Evolutionary conservation across 2,797 vertebrate species (phyloP).

Genomic region (Leucoraja ocellata): DNA sequence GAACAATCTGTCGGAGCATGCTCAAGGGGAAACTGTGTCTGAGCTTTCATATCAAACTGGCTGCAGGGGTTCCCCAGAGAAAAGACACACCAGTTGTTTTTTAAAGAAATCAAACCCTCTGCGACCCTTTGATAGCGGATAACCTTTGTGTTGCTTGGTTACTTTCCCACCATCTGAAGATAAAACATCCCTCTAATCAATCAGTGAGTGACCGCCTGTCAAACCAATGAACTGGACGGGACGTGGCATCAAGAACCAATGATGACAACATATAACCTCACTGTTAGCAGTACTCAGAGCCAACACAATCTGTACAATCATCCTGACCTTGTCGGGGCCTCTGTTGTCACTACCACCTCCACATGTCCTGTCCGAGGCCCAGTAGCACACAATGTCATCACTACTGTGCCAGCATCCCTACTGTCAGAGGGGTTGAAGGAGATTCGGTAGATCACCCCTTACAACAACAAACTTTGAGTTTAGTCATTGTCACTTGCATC

Average conservation of each 20-base stretch:
- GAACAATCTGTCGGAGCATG: background rate
- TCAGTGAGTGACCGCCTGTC: background rate
- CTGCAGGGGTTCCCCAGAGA: conserved; percentile 1
- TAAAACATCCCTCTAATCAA: background rate
- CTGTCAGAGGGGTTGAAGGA: too few species aligned
- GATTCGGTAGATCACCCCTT: too few species aligned
- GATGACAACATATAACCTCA: background rate
- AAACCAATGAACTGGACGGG: background rate
- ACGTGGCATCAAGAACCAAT: background rate
- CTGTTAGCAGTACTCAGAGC: background rate
- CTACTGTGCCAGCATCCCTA: too few species aligned
- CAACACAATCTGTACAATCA: too few species aligned
- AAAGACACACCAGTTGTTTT: background rate
- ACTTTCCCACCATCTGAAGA: conserved; percentile 5
- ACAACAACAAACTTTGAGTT: too few species aligned
- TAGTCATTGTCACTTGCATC: too few species aligned
- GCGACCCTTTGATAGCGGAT: conserved; percentile 10
- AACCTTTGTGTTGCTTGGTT: conserved; percentile 20
- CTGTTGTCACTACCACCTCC: too few species aligned
- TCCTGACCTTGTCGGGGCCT: too few species aligned
- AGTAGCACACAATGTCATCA: too few species aligned
- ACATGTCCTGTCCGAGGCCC: too few species aligned
- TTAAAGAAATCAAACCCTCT: conserved; percentile 18
- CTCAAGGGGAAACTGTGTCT: background rate
- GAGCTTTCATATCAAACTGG: background rate